Conservation (phyloP, 2,113 vertebrate species). For the Anoura caudifer region DNA sequence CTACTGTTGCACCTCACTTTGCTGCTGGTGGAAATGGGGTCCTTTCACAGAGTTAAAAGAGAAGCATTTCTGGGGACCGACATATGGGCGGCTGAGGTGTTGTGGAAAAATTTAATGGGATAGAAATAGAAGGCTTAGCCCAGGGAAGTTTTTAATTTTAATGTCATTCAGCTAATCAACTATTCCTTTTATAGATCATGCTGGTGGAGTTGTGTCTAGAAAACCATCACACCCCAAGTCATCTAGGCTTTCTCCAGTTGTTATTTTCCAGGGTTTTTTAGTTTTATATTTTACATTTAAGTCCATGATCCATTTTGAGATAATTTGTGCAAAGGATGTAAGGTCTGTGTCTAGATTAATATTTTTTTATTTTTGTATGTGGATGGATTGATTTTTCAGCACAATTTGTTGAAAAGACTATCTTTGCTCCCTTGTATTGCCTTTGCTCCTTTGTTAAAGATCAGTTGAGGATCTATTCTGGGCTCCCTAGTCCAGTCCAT, state of each 20-base stretch:
- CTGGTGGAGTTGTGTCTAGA: too few relatives aligned
- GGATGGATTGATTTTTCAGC: neutral
- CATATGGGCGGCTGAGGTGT: too few relatives aligned
- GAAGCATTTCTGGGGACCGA: too few relatives aligned
- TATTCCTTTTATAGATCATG: too few relatives aligned
- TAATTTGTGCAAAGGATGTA: neutral
- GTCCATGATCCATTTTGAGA: neutral
- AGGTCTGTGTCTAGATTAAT: neutral
- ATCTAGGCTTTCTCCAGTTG: too few relatives aligned
- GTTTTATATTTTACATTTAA: neutral
- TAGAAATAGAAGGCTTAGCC: too few relatives aligned
- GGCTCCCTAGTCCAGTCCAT: neutral
- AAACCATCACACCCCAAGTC: too few relatives aligned
- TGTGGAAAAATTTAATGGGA: too few relatives aligned
- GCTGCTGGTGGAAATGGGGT: too few relatives aligned
- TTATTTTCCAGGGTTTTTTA: neutral
- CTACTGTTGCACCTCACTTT: neutral
- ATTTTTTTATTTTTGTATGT: neutral
- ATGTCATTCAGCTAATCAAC: too few relatives aligned
- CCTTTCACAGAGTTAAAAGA: too few relatives aligned
- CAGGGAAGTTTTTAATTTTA: neutral
- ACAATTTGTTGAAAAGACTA: neutral
- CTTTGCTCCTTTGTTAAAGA: neutral
- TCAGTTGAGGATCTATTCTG: neutral
- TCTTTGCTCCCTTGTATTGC: neutral